A percentile compares a stretch with the other conserved stretches of the same genome.
phyloP scores from a whole-genome alignment of 2,888 invertebrate genomes.

The Heliconius erato region DNA sequence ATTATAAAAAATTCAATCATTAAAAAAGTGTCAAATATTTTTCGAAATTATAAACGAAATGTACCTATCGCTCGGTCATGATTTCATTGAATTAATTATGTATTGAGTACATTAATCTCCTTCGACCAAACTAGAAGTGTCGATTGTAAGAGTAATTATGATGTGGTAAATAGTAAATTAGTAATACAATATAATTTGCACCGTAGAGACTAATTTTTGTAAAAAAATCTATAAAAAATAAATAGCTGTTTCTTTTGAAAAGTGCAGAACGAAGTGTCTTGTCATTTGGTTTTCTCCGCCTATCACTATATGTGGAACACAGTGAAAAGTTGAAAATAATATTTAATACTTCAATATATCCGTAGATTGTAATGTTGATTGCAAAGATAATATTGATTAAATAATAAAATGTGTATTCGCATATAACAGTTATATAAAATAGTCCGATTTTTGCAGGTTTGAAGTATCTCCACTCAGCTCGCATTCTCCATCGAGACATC shows the following conservation, averaged over 20 bases:
- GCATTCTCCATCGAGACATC: conserved; percentile 99
- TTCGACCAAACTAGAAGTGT: not conserved
- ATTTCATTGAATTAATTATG: not conserved
- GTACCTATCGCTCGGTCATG: not conserved
- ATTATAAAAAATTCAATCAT: too few relatives aligned
- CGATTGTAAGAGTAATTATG: not conserved
- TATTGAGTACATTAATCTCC: not conserved
- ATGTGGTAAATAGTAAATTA: not conserved
- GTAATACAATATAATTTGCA: not conserved
- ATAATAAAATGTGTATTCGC: not conserved
- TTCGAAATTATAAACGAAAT: too few relatives aligned
- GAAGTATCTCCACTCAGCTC: conserved; percentile 99
- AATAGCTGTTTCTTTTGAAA: not conserved
- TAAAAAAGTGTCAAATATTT: too few relatives aligned
- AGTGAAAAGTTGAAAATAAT: too few relatives aligned
- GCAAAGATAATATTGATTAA: too few relatives aligned
- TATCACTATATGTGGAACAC: too few relatives aligned
- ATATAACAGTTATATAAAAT: not conserved
- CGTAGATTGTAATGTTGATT: too few relatives aligned
- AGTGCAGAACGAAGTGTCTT: too few relatives aligned
- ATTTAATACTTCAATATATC: too few relatives aligned
- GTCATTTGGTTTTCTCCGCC: too few relatives aligned
- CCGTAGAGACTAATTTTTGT: not conserved
- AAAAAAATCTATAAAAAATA: not conserved
- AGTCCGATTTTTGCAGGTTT: conserved; percentile 87